Evolutionary conservation across 2,888 invertebrate genomes (phyloP).

Genomic region (Lithodes maja): DNA sequence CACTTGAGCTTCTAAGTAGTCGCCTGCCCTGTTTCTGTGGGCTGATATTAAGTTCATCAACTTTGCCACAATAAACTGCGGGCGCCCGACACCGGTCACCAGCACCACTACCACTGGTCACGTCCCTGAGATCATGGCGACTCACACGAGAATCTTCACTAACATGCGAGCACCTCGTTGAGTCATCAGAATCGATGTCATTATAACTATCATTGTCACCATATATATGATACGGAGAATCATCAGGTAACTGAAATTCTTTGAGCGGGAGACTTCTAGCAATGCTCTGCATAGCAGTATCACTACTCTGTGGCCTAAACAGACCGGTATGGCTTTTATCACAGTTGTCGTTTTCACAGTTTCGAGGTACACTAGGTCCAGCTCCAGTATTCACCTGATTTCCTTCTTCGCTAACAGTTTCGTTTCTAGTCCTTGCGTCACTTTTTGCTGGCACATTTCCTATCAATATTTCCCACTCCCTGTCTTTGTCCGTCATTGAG

Average conservation of each 20-base stretch:
- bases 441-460: constrained; percentile 60
- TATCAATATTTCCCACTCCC: constrained; percentile 70
- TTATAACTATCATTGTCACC: constrained; percentile 42
- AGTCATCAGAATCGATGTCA: constrained; percentile 61
- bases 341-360: constrained; percentile 57
- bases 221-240: constrained; percentile 55
- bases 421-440: constrained; percentile 45
- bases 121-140: constrained; percentile 61
- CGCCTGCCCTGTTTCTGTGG: constrained; percentile 32
- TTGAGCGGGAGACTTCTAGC: constrained; percentile 47
- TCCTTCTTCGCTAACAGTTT: constrained; percentile 37
- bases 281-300: constrained; percentile 26
- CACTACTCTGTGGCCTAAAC: constrained; percentile 23
- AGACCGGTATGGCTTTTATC: constrained; percentile 57
- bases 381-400: constrained; percentile 31
- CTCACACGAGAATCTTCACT: constrained; percentile 57
- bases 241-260: constrained; percentile 58
- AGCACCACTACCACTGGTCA: not conserved
- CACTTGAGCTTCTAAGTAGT: constrained; percentile 52
- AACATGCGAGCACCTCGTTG: constrained; percentile 48
- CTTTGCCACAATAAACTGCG: constrained; percentile 27
- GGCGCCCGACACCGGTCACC: constrained; percentile 32
- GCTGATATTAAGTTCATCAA: constrained; percentile 35
- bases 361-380: constrained; percentile 37
- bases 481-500: constrained; percentile 58